A percentile compares a stretch with the other conserved stretches of the same genome.
Conservation (phyloP, 2,113 vertebrate species). For the Hyla sarda region DNA sequence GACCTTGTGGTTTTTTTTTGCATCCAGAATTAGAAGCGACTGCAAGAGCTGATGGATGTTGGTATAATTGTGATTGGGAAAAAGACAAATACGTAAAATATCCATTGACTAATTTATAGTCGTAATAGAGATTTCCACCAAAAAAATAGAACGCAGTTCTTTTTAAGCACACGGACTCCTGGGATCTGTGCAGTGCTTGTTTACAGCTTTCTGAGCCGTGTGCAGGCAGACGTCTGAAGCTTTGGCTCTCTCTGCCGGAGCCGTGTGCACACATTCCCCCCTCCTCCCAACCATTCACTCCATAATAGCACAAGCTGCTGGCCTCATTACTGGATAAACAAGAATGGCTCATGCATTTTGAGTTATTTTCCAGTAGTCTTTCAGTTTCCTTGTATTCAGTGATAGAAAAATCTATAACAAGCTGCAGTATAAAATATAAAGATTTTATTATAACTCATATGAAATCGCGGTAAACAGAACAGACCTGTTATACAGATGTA, state of each 20-base stretch:
- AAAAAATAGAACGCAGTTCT: not conserved
- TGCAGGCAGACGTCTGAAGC: not conserved
- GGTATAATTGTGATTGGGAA: too few species aligned
- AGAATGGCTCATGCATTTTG: not conserved
- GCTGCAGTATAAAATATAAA: not conserved
- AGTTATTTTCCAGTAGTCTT: not conserved
- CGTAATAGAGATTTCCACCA: too few species aligned
- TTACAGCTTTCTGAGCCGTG: conserved; percentile 15
- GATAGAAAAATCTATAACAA: not conserved
- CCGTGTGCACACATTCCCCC: conserved; percentile 3
- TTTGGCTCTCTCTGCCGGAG: not conserved
- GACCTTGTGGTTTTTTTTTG: too few species aligned
- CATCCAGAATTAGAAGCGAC: too few species aligned
- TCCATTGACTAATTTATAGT: too few species aligned
- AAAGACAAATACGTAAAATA: too few species aligned
- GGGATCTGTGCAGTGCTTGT: not conserved
- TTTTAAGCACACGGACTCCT: not conserved
- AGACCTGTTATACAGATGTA: too few species aligned
- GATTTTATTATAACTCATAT: too few species aligned
- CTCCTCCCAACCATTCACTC: not conserved
- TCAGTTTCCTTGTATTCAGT: not conserved
- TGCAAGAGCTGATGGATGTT: too few species aligned
- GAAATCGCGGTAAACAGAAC: too few species aligned
- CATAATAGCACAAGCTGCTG: too few species aligned
- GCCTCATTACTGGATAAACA: not conserved